Base-by-base conservation (phyloP, 2,797 vertebrate species). In the Spondyliosoma cantharus region DNA sequence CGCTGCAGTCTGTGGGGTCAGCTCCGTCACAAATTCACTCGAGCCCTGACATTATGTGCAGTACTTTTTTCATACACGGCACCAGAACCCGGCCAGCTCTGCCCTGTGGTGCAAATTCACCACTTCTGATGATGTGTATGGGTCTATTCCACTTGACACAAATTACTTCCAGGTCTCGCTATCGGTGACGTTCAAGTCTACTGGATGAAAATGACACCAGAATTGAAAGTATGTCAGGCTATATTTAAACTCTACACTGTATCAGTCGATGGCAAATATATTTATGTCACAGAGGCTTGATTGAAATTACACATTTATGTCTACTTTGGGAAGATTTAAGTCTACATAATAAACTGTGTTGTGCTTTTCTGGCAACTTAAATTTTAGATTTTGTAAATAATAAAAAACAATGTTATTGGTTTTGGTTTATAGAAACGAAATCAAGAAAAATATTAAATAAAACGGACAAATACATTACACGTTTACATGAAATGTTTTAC, bases 11-110 rank as follows among this genome's bases (percentile, higher is more conserved):
- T 54, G 63, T 66, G 37, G 43, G 54, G 72, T 81, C 52, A 76
- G 74, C 60, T 71, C 56, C 78, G 67, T 78, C 56, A 68, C 58
- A 59, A 71, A 78, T 71, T 78, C 19, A 65, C 37, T 59, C 50
- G 60, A 78, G 54, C 22, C 19, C 50, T 76, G 63, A 78, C 76
- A 61, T 80, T 62, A 64, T 80, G 20, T 76, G 49, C 59, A 63
- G 69, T 0, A 17, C 7, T 37, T 37, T 68, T 60, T 64, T 58
- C 37, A 62, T 29, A 53, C 53, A 43, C 3, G 49, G 37, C 16
- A 66, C 53, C 7, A 37, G 50, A 19, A 65, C 56, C 29, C 9
- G 15, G 63, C 58, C 52, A 53, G 56, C 65, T 54, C 62, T 76
- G 62, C n/a, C 59, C 59, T 5, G 19, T 13, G 27, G 49, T 53